phyloP scores from a whole-genome alignment of 53 echinoderm and acorn worm genomes.

The Antedon mediterranea region DNA sequence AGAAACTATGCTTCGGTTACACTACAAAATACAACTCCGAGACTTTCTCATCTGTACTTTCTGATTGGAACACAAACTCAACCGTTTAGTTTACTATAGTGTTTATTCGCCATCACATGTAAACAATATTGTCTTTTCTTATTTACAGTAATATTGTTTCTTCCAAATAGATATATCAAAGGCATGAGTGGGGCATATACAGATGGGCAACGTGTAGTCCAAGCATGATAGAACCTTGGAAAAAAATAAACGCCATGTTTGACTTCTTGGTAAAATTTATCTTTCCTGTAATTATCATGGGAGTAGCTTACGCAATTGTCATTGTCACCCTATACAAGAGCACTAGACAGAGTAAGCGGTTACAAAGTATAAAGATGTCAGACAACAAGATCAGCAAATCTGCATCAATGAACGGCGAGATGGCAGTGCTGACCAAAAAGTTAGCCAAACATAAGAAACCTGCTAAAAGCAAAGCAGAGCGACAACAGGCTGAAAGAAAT shows the following conservation, averaged over 20 bases:
- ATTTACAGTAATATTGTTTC: background rate
- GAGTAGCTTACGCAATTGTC: slow-evolving; percentile 4
- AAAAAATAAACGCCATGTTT: slow-evolving; percentile 8
- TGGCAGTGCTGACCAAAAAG: background rate
- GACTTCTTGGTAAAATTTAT: slow-evolving; percentile 8
- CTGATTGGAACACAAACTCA: too few relatives aligned
- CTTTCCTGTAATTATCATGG: slow-evolving; percentile 13
- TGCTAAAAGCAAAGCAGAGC: background rate
- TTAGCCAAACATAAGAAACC: background rate
- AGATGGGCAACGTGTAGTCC: background rate
- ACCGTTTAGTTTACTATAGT: too few relatives aligned
- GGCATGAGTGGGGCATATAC: background rate
- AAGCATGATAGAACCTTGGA: background rate
- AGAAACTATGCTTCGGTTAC: too few relatives aligned
- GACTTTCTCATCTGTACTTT: too few relatives aligned
- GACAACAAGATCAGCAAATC: background rate
- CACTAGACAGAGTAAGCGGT: slow-evolving; percentile 9
- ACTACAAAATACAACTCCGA: too few relatives aligned
- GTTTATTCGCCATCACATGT: too few relatives aligned
- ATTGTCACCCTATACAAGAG: slow-evolving; percentile 15
- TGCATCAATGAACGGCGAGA: background rate
- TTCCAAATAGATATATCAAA: background rate
- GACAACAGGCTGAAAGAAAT: background rate
- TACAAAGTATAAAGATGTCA: background rate
- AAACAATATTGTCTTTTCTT: too few relatives aligned